Evolutionary conservation across 2,113 vertebrate species (phyloP), one percentile per base, ranked within the genome.

Genomic region (Gambusia affinis): DNA sequence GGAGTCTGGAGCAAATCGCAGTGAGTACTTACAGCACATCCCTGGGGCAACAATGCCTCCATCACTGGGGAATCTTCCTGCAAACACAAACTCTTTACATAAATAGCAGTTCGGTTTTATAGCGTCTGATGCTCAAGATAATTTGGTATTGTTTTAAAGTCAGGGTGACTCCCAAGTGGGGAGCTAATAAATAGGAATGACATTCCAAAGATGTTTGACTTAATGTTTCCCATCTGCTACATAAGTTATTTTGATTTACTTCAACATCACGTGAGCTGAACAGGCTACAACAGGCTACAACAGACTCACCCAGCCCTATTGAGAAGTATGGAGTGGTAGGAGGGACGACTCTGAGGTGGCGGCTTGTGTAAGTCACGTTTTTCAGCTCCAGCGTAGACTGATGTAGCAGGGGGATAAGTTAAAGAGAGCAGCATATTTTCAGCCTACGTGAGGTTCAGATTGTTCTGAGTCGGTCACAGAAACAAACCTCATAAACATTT

Each of bases 21-120:
- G 79, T 0, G 64, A 90, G 76, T 97, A 97, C 73, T 96, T 96
- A 79, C 97, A 98, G 60, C 93, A 93, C 97, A 99, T 96, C 6
- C 98, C 98, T 1, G 98, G 97, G 71, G 98, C 97, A 24, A 99
- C 92, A 67, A 96, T 88, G 1, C 97, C 96, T 0, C 95, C 95
- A 24, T 96, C 92, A 63, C 97, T 95, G 7, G 97, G 97, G 70
- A 98, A 99, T 90, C 94, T 96, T 65, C 97, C 98, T 99, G 72
- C 10, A 67, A 27, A 28, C 29, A 57, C 28, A 81, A 19, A 14
- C 44, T 8, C 31, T 61, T 60, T 28, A 29, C 31, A 65, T 0
- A 69, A 24, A 10, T 33, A 44, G 29, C 11, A 30, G 27, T 60
- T 54, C 28, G 31, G 22, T 31, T 70, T 35, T 2, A 31, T 22